Evolutionary conservation across 2,113 vertebrate species (phyloP).

Genomic region (Oncorhynchus mykiss): DNA sequence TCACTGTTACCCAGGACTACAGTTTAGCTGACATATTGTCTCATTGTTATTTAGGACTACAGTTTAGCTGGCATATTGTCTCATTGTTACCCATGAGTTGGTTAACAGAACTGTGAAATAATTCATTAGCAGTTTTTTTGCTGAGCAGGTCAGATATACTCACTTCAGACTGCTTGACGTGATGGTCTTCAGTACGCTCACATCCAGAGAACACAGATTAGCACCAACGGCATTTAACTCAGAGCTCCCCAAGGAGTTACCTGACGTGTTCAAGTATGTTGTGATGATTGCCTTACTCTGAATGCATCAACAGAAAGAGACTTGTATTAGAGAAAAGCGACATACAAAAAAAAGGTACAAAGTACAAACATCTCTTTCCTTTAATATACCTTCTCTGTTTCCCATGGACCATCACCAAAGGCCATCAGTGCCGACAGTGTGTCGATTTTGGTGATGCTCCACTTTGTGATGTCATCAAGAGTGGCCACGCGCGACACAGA

Average conservation of each 20-base stretch:
- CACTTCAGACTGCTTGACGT: slow-evolving; percentile 55
- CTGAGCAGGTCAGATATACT: slow-evolving; percentile 25
- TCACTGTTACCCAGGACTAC: too few relatives aligned
- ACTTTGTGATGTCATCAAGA: slow-evolving; percentile 58
- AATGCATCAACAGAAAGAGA: neutral
- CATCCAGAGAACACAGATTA: slow-evolving; percentile 71
- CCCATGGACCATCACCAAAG: slow-evolving; percentile 53
- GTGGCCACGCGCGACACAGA: slow-evolving; percentile 59
- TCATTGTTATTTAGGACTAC: too few relatives aligned
- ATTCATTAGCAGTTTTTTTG: too few relatives aligned
- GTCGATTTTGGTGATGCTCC: slow-evolving; percentile 59
- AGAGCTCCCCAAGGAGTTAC: slow-evolving; percentile 54
- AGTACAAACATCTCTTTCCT: neutral
- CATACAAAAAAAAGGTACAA: too few relatives aligned
- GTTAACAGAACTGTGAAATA: too few relatives aligned
- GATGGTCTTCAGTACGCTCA: slow-evolving; percentile 41
- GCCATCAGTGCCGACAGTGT: slow-evolving; percentile 59
- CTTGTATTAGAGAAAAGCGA: slow-evolving; percentile 1
- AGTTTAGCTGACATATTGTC: too few relatives aligned
- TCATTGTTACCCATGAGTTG: too few relatives aligned
- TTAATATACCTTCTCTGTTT: slow-evolving; percentile 44
- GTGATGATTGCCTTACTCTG: slow-evolving; percentile 69
- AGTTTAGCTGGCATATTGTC: too few relatives aligned
- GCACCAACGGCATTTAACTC: slow-evolving; percentile 55
- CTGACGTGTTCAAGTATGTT: slow-evolving; percentile 54